These are phyloP conservation scores for Conger conger DNA, from an alignment of 2,113 vertebrate genomes.

Conservation along the genomic window DNA sequence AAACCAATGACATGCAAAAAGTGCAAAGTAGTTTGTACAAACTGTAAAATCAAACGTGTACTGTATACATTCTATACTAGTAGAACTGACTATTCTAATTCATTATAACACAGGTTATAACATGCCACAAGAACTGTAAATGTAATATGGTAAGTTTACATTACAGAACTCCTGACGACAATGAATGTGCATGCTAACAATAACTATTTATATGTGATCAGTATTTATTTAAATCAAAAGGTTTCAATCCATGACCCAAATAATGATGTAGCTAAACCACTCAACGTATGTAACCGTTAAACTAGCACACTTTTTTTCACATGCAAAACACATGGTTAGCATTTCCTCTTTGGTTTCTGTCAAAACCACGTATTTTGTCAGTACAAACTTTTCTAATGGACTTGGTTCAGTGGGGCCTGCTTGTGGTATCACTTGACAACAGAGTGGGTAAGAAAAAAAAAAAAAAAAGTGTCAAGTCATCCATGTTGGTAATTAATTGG, in stretches of 20 bases:
- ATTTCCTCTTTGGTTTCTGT: not conserved
- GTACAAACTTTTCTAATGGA: slow-evolving; percentile 15
- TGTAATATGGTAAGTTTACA: not conserved
- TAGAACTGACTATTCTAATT: not conserved
- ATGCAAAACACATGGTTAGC: not conserved
- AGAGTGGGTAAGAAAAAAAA: not conserved
- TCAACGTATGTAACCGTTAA: not conserved
- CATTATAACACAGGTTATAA: not conserved
- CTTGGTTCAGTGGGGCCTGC: slow-evolving; percentile 21
- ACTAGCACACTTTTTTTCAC: not conserved
- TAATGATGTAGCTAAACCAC: not conserved
- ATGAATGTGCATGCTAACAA: not conserved
- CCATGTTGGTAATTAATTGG: slow-evolving; percentile 75
- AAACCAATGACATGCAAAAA: slow-evolving; percentile 7
- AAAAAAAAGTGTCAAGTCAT: slow-evolving; percentile 16
- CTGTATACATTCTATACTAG: not conserved
- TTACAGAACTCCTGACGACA: not conserved
- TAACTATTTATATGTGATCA: not conserved
- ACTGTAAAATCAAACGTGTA: not conserved
- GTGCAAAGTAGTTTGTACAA: not conserved
- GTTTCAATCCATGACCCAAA: not conserved
- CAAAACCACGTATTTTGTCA: not conserved
- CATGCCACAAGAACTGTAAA: not conserved
- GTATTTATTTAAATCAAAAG: not conserved
- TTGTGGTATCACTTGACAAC: slow-evolving; percentile 40